A percentile compares a stretch with the other conserved stretches of the same genome.
Conservation (phyloP, 2,113 vertebrate species). For the Delphinus delphis region DNA sequence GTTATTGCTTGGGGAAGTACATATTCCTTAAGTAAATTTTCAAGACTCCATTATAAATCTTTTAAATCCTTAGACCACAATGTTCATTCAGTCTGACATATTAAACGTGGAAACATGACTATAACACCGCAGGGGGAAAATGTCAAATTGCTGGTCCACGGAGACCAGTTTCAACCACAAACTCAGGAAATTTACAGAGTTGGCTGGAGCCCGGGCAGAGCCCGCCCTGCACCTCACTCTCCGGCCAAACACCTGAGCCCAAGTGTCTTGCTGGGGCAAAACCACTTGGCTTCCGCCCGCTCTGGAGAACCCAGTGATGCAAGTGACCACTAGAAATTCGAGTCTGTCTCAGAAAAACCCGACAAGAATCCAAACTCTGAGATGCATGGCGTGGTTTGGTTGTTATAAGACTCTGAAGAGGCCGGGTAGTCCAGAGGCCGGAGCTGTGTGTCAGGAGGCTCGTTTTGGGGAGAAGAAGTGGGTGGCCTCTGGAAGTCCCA, state of each 20-base stretch:
- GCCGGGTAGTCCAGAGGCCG: neutral
- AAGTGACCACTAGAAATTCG: neutral
- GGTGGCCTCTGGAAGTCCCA: neutral
- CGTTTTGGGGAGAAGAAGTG: neutral
- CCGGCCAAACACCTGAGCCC: neutral
- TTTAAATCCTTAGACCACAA: slow-evolving; percentile 80
- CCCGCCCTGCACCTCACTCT: neutral
- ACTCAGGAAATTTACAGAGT: slow-evolving; percentile 74
- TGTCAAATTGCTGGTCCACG: slow-evolving; percentile 75
- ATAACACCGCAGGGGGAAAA: slow-evolving; percentile 70
- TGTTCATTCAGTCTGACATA: slow-evolving; percentile 64
- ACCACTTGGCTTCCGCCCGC: neutral
- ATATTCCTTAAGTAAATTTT: slow-evolving; percentile 81
- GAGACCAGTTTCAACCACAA: slow-evolving; percentile 77
- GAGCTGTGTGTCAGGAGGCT: too few species aligned
- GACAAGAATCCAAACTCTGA: neutral
- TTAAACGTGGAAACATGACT: slow-evolving; percentile 64
- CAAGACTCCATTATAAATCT: slow-evolving; percentile 80
- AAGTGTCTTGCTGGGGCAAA: neutral
- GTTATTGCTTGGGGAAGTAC: slow-evolving; percentile 78
- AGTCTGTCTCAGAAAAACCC: neutral
- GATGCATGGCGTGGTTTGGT: neutral
- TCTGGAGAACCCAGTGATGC: neutral
- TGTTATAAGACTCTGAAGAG: neutral
- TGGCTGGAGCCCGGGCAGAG: slow-evolving; percentile 61